These are phyloP conservation scores for Philhelius pedissequus DNA, from an alignment of 2,888 invertebrate genomes.

Conservation along the genomic window DNA sequence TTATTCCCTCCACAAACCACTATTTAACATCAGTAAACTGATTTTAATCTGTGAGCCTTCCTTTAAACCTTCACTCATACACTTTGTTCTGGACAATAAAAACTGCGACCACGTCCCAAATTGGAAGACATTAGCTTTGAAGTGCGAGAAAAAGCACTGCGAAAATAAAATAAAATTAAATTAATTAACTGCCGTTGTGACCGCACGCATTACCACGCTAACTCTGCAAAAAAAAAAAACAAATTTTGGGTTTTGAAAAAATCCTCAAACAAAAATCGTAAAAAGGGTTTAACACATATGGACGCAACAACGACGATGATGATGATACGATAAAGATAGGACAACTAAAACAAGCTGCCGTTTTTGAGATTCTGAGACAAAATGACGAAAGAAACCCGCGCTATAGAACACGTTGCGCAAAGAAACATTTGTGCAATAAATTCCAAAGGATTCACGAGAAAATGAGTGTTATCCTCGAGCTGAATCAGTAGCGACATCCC, in stretches of 20 bases:
- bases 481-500: conserved; percentile 54
- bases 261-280: conserved; percentile 27
- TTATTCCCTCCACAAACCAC: conserved; percentile 52
- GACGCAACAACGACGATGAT: background rate
- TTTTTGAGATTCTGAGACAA: conserved; percentile 20
- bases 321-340: conserved; percentile 61
- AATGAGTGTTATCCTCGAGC: conserved; percentile 52
- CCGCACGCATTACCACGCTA: background rate
- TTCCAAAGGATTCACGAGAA: conserved; percentile 63
- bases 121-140: conserved; percentile 56
- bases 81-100: conserved; percentile 49
- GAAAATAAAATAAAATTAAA: conserved; percentile 58
- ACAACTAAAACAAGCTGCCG: conserved; percentile 51
- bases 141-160: conserved; percentile 39
- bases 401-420: conserved; percentile 19
- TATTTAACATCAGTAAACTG: conserved; percentile 56
- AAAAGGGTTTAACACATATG: conserved; percentile 14
- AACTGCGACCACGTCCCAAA: conserved; percentile 56
- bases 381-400: conserved; percentile 32
- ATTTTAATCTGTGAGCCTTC: conserved; percentile 34
- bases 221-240: background rate
- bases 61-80: conserved; percentile 22
- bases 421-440: conserved; percentile 47
- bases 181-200: conserved; percentile 52
- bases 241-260: conserved; percentile 39